Evolutionary conservation across 2,797 vertebrate species (phyloP), one percentile per base, ranked within the genome.

Genomic region (Hypotaenidia philippensis): DNA sequence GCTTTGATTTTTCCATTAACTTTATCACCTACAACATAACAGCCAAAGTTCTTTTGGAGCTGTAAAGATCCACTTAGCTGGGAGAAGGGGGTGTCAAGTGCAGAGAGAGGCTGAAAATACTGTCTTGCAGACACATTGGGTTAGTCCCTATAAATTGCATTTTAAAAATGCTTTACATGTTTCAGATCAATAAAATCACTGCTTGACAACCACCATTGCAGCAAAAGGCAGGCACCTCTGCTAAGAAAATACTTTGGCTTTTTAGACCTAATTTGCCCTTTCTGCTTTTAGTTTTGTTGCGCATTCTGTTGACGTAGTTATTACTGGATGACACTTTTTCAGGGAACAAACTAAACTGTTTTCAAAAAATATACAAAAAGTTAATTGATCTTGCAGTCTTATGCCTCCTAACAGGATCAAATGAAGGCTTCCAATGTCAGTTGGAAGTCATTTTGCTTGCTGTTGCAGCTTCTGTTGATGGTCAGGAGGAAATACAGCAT

Each of bases 1-100:
- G 32, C 45, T 88, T 71, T 71, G 49, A 78, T 74, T 56, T 83
- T 83, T 92, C 68, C n/a, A 41, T 81, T 90, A 49, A 36, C 40
- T 26, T 78, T 61, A 56, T 52, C 52, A 70, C 27, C 40, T 83
- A 34, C 22, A 17, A 55, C 10, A 7, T 22, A 77, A 15, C 10
- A 84, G 21, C 19, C 65, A 14, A 47, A 76, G 32, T 23, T 90
- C 31, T 61, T 87, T 61, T 31, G 50, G 23, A 34, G 21, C 25
- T 79, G 18, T 47, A 52, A 77, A 78, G 47, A 76, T 32, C 41
- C 45, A 47, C 6, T 52, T 27, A 61, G 16, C n/a, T 36, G 26
- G 0, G 4, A 9, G 12, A 34, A 65, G 14, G 3, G 6, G 10
- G 17, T 47, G n/a, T 3, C 31, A 29, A 77, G 10, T 4, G 6